Percentiles rank a stretch among this genome's conserved stretches.
phyloP scores from a whole-genome alignment of 2,113 vertebrate genomes.

The Fregata magnificens region DNA sequence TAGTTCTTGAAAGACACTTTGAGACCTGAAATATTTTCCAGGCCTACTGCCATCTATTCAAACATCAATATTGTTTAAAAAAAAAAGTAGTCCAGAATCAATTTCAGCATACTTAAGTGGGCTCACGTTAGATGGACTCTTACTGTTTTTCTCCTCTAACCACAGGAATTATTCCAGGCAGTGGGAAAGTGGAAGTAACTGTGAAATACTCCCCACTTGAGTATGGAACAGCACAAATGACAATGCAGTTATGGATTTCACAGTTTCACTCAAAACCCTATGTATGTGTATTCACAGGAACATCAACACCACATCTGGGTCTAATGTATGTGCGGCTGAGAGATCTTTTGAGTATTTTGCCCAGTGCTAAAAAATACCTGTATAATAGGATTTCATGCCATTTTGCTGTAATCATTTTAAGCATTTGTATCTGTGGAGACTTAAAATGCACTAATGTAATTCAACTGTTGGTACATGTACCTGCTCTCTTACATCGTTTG shows the following conservation, averaged over 20 bases:
- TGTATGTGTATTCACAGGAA: slow-evolving; percentile 86
- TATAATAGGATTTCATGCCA: background rate
- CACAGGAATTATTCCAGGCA: slow-evolving; percentile 88
- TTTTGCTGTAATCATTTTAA: background rate
- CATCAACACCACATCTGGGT: slow-evolving; percentile 72
- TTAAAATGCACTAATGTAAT: background rate
- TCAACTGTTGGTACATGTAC: background rate
- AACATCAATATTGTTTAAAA: background rate
- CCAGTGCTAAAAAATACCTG: background rate
- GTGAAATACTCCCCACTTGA: slow-evolving; percentile 82
- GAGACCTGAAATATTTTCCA: background rate
- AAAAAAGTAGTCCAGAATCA: background rate
- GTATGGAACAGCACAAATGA: slow-evolving; percentile 85
- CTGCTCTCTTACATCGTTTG: background rate
- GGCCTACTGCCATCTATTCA: background rate
- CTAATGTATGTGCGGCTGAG: slow-evolving; percentile 70
- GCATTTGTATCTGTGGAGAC: background rate
- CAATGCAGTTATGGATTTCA: slow-evolving; percentile 80
- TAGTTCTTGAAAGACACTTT: background rate
- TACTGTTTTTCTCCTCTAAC: background rate
- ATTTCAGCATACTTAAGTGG: background rate
- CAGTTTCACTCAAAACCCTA: slow-evolving; percentile 88
- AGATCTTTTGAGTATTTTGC: background rate
- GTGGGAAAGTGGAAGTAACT: slow-evolving; percentile 72
- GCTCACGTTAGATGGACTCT: background rate